Evolutionary conservation across 2,797 vertebrate genomes (phyloP), one percentile per base, ranked within the genome.

Genomic region (Aldrovandia affinis): DNA sequence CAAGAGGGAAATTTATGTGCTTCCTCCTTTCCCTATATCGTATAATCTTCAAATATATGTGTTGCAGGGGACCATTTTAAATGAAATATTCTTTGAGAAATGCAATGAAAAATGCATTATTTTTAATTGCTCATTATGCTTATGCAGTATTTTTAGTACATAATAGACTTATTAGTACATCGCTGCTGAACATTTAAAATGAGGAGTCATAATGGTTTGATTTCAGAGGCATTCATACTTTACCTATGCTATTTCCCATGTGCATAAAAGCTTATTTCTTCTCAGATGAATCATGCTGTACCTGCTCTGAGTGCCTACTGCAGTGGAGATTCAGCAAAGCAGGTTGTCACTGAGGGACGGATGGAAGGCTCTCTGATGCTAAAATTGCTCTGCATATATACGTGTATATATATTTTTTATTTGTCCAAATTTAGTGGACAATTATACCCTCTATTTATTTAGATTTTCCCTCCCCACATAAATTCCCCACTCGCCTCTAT

Each of bases 311-410:
- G 28, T 3, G 8, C 28, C 30, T 61, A 20, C 28, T 68, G 15
- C 68, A 73, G 15, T 15, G 33, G 33, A 22, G 30, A 39, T 18
- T 73, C 1, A 39, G 15, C 68, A n/a, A n/a, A n/a, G n/a, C n/a
- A n/a, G n/a, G n/a, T n/a, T n/a, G n/a, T n/a, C n/a, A n/a, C n/a
- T 50, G 28, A 52, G n/a, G 65, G 44, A 33, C 28, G 30, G 5
- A 75, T 50, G 14, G 42, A 47, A 61, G 55, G 3, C 0, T 39
- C 8, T 33, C 33, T 50, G 79, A 22, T 84, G 88, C 20, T 78
- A 0, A 14, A n/a, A 88, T 2, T 54, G n/a, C 78, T 90, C 89
- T 7, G 10, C 54, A 18, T 4, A 63, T n/a, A n/a, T n/a, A n/a
- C n/a, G n/a, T n/a, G n/a, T n/a, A n/a, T n/a, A n/a, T n/a, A n/a